Percentiles rank a stretch among this genome's conserved stretches.
Conservation (phyloP, 2,888 invertebrate genomes). For the Labia minor region DNA sequence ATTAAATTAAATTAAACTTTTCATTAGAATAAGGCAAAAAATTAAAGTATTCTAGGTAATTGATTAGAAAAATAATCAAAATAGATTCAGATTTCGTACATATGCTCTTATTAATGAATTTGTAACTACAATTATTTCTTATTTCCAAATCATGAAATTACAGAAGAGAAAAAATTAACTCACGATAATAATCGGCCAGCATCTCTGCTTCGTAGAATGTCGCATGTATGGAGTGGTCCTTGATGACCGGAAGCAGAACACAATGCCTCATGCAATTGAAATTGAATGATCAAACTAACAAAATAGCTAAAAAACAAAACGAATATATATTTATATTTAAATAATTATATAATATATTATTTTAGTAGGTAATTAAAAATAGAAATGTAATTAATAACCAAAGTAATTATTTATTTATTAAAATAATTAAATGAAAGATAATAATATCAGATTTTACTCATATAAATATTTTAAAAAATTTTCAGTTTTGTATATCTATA, state of each 20-base stretch:
- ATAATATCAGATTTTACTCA: too few species aligned
- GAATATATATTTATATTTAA: slow-evolving; percentile 41
- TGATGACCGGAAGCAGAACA: slow-evolving; percentile 60
- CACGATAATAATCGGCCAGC: slow-evolving; percentile 68
- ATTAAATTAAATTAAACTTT: slow-evolving; percentile 15
- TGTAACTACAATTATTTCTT: too few species aligned
- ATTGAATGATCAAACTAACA: slow-evolving; percentile 68
- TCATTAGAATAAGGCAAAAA: background rate
- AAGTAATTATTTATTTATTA: background rate
- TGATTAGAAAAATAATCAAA: slow-evolving; percentile 23
- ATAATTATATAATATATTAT: background rate
- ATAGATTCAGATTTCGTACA: too few species aligned
- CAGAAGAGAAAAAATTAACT: slow-evolving; percentile 27
- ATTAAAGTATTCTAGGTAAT: slow-evolving; percentile 23
- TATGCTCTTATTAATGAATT: too few species aligned
- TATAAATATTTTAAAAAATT: too few species aligned
- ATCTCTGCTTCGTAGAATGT: slow-evolving; percentile 66
- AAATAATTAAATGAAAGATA: too few species aligned
- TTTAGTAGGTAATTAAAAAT: slow-evolving; percentile 1
- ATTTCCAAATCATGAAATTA: too few species aligned
- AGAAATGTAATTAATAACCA: slow-evolving; percentile 18
- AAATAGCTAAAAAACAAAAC: slow-evolving; percentile 74
- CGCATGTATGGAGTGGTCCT: slow-evolving; percentile 68
- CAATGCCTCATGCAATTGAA: slow-evolving; percentile 70
- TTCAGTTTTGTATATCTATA: too few species aligned